These are phyloP conservation scores for Gari tellinella DNA, from an alignment of 2,888 invertebrate genomes.

Conservation along the genomic window DNA sequence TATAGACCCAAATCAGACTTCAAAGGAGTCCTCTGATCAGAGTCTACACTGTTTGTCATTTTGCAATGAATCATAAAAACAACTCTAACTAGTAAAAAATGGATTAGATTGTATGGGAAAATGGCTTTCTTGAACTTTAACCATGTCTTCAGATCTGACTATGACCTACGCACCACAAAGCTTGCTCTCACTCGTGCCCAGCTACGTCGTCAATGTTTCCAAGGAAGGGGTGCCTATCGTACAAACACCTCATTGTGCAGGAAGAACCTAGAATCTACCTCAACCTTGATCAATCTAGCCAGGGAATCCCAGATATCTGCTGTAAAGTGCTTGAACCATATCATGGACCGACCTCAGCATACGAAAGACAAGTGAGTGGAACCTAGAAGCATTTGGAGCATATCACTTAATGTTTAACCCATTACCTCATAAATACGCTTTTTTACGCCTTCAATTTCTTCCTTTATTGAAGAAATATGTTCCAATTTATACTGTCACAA, in stretches of 20 bases:
- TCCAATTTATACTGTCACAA: no score
- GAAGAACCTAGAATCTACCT: slow-evolving; percentile 70
- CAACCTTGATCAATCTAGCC: slow-evolving; percentile 82
- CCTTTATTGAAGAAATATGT: no score
- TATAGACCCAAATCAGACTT: no score
- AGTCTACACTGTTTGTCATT: no score
- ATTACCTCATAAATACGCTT: no score
- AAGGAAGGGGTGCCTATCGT: slow-evolving; percentile 79
- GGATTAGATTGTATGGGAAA: no score
- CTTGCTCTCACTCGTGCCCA: slow-evolving; percentile 76
- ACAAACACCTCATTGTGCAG: slow-evolving; percentile 66
- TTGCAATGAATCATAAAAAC: no score
- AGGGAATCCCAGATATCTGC: slow-evolving; percentile 69
- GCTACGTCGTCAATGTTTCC: slow-evolving; percentile 85
- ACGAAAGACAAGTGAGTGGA: slow-evolving; percentile 52
- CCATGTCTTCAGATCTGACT: slow-evolving; percentile 50
- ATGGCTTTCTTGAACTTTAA: background rate
- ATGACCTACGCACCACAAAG: slow-evolving; percentile 74
- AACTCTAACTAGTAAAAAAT: no score
- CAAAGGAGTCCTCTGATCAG: no score
- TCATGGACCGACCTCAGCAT: slow-evolving; percentile 49
- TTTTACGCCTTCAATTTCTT: no score
- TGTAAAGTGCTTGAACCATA: slow-evolving; percentile 70
- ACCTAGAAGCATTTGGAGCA: background rate
- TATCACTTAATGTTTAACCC: no score